These are phyloP conservation scores for Spea hammondii DNA, from an alignment of 2,797 vertebrate species.

Conservation along the genomic window DNA sequence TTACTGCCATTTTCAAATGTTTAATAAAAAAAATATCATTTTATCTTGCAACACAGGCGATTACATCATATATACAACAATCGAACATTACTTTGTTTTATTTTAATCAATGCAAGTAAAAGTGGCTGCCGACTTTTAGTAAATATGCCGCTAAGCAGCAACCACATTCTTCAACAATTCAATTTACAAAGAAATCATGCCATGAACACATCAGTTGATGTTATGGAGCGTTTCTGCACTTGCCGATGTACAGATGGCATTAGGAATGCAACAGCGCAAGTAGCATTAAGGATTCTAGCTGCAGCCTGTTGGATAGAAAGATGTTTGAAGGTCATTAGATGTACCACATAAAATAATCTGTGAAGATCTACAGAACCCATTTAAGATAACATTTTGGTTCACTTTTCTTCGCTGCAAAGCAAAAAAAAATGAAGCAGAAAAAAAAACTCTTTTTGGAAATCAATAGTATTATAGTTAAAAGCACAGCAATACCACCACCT, in stretches of 20 bases:
- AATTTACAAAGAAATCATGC: no score
- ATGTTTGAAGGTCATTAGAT: constrained; percentile 8
- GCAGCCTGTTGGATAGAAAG: neutral
- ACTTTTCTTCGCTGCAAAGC: neutral
- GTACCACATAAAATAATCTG: constrained; percentile 17
- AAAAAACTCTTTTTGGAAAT: constrained; percentile 24
- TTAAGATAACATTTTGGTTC: constrained; percentile 30
- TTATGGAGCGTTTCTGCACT: no score
- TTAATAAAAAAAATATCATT: no score
- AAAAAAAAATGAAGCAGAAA: neutral
- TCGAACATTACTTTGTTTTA: no score
- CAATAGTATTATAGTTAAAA: constrained; percentile 45
- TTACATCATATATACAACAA: no score
- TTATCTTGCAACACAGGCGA: no score
- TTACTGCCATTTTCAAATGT: no score
- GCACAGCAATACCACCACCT: constrained; percentile 31
- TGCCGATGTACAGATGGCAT: neutral
- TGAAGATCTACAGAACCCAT: constrained; percentile 29
- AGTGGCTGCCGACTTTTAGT: no score
- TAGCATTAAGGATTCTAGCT: neutral
- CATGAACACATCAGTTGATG: no score
- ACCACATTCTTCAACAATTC: no score
- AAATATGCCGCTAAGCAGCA: no score
- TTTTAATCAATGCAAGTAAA: no score
- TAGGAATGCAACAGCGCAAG: neutral